phyloP scores from a whole-genome alignment of 2,888 invertebrate species.

The Conops quadrifasciatus region DNA sequence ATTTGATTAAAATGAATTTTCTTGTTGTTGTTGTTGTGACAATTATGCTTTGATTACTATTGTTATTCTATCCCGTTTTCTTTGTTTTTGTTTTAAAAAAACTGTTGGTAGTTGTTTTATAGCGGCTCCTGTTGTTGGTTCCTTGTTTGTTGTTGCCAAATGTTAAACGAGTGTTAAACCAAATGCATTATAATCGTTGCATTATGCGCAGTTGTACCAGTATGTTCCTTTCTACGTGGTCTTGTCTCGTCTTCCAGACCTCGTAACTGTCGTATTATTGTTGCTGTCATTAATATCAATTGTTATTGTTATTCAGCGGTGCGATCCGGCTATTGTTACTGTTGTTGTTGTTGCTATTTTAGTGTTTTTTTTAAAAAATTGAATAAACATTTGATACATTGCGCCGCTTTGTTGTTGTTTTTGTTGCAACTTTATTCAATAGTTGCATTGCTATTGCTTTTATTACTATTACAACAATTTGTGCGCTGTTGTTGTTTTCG shows the following conservation, averaged over 20 bases:
- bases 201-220: too few relatives aligned
- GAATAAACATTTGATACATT: too few relatives aligned
- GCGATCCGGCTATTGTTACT: not conserved
- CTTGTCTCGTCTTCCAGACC: too few relatives aligned
- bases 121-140: too few relatives aligned
- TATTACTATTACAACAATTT: constrained; percentile 6
- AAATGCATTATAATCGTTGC: too few relatives aligned
- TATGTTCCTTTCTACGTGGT: too few relatives aligned
- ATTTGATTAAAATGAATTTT: not conserved
- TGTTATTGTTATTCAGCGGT: constrained; percentile 22
- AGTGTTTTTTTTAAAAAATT: not conserved
- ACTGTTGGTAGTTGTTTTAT: too few relatives aligned
- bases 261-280: constrained; percentile 25
- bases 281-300: constrained; percentile 17
- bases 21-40: not conserved
- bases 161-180: too few relatives aligned
- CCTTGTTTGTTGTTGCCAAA: not conserved
- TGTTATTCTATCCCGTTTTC: not conserved
- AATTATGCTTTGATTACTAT: not conserved
- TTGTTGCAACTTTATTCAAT: constrained; percentile 17
- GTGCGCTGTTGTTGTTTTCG: constrained; percentile 30
- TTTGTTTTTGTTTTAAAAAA: too few relatives aligned
- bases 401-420: too few relatives aligned
- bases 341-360: not conserved
- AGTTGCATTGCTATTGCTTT: constrained; percentile 1